Base-by-base conservation (phyloP, 2,888 invertebrate species). In the Eretmocerus hayati region DNA sequence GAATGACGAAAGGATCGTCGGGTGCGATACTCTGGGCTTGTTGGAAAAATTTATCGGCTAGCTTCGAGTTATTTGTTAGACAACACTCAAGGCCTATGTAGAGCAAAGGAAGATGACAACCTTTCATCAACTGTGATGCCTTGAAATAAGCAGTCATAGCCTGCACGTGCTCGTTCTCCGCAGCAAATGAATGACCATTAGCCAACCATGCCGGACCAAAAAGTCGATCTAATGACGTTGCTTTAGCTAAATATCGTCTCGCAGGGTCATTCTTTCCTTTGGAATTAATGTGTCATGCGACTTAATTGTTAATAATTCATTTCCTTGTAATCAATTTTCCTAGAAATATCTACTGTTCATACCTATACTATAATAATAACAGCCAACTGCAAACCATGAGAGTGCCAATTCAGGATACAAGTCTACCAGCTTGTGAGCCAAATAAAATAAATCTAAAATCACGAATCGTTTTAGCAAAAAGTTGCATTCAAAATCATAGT, bases 71-170 rank as follows among this genome's bases (percentile, higher is more conserved):
- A 74, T 94, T 95, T 26, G 94, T 93, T 41, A 94, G 75, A 2
- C 94, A 90, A 72, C 97, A 96, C 74, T 99, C 96, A 48, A 99
- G 81, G 9, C 95, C 97, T 56, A 97, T 94, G 71, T 99, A 99
- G 23, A 99, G 76, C 42, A 94, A 78, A 0, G 97, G 97, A 55
- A 99, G 77, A 72, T 97, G 94, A 65, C 95, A 95, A 2, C 93
- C 96, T 62, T 88, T 85, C 94, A 97, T 94, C 42, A 96, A 75
- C 71, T 96, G 94, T 4, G 91, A 90, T 2, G 96, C 96, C 75
- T 96, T 94, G 69, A 97, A 96, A 73, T 99, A 99, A 0, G 97
- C 96, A 2, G 96, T 96, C 93, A 97, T 97, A 5, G 99, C 97
- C 71, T 95, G 95, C 73, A 96, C 95, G 68, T 95, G 94, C 66